These are phyloP conservation scores for Psittacula derbiana DNA, from an alignment of 2,797 vertebrate species.

Conservation along the genomic window DNA sequence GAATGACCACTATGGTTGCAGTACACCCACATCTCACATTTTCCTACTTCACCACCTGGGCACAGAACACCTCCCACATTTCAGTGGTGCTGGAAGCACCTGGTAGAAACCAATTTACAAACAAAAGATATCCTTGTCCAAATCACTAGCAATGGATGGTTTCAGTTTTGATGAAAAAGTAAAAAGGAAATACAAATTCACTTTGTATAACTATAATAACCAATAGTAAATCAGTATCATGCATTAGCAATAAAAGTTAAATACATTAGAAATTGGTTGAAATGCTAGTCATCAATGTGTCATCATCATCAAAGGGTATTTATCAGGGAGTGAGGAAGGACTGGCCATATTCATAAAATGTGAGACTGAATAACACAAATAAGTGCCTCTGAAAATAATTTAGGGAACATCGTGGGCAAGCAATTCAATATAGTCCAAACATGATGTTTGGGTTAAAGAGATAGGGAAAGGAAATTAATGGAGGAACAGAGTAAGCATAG, in stretches of 20 bases:
- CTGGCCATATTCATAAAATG: not conserved
- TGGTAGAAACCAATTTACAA: not conserved
- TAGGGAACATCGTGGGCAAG: not conserved
- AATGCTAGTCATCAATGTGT: not conserved
- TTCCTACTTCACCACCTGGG: not conserved
- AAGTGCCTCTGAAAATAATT: not conserved
- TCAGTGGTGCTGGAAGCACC: not conserved
- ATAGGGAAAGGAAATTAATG: not conserved
- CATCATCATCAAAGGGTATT: not conserved
- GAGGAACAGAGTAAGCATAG: not conserved
- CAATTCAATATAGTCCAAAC: not conserved
- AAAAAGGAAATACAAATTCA: not conserved
- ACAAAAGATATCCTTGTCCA: not conserved
- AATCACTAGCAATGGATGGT: fast-evolving
- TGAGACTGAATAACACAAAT: not conserved
- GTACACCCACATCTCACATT: not conserved
- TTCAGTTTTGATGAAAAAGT: not conserved
- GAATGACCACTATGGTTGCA: not conserved
- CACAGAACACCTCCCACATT: not conserved
- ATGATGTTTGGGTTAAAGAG: not conserved
- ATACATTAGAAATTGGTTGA: not conserved
- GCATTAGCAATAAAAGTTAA: not conserved
- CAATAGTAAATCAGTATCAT: not conserved
- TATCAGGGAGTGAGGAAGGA: not conserved
- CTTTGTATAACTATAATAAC: not conserved